Evolutionary conservation across 2,113 vertebrate genomes (phyloP), one percentile per base, ranked within the genome.

Genomic region (Opisthocomus hoazin): DNA sequence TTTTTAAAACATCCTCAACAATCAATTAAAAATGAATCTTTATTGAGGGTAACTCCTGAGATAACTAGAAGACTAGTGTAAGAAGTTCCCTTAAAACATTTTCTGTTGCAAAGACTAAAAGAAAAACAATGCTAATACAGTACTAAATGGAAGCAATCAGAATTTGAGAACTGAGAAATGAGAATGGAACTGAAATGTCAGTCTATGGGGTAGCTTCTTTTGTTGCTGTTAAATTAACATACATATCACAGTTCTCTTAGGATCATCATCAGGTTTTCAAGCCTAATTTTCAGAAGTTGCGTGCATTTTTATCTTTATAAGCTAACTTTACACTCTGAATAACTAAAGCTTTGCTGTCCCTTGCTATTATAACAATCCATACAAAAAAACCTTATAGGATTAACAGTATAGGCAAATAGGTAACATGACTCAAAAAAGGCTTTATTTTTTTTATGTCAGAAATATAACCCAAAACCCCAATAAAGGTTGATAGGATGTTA

Each of bases 401-500:
- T 97, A 98, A 98, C 98, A 98, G 98, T 98, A 98, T 98, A 99
- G 99, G 99, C 98, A 99, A 99, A 98, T 98, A 98, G 97, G 97
- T 98, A 98, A 98, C 98, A 98, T 98, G 98, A 98, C 98, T 98
- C 97, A 97, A 97, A 98, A 98, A 99, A 98, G 98, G 98, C 98
- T 97, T 91, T 96, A 83, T 97, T 97, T 97, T 97, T 97, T 91
- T 97, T 95, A 97, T 97, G 96, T 96, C 96, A 84, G 96, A 88
- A 97, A 96, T 97, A 90, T 81, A 95, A 97, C 81, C 82, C 91
- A 93, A 94, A 83, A 97, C 70, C 89, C 87, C 97, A 98, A 99
- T 99, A 99, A 98, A 99, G 99, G 98, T 98, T 99, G 98, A 99
- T 98, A 97, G 66, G 60, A 98, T 97, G 94, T 98, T 97, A 98